phyloP scores from a whole-genome alignment of 2,888 invertebrate genomes.

The Smittia aterrima region DNA sequence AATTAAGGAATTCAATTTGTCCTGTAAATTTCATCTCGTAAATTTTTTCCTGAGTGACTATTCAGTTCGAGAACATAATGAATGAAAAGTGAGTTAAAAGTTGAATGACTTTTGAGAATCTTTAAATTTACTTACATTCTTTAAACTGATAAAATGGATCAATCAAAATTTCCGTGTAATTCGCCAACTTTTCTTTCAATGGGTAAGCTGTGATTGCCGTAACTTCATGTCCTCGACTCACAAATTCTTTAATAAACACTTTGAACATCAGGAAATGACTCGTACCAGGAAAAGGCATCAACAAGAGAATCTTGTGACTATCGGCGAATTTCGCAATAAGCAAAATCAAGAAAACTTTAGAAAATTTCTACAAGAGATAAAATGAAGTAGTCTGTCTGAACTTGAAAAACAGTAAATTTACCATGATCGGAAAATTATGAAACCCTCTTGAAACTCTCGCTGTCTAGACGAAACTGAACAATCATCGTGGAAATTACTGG shows the following conservation, averaged over 20 bases:
- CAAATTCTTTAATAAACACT: constrained; percentile 51
- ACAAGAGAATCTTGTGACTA: constrained; percentile 48
- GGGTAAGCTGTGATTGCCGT: constrained; percentile 36
- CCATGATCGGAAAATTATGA: too few relatives aligned
- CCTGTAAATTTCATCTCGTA: too few relatives aligned
- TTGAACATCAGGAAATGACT: constrained; percentile 54
- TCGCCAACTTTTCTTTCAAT: constrained; percentile 45
- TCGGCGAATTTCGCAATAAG: background rate
- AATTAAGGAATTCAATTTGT: too few relatives aligned
- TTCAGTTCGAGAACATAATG: background rate
- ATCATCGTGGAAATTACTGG: too few relatives aligned
- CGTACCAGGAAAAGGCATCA: constrained; percentile 53
- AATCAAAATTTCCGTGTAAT: constrained; percentile 52
- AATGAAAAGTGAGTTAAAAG: background rate
- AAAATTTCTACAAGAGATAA: too few relatives aligned
- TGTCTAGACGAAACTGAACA: too few relatives aligned
- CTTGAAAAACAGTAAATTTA: too few relatives aligned
- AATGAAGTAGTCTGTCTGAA: too few relatives aligned
- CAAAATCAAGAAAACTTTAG: too few relatives aligned
- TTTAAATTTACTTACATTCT: background rate
- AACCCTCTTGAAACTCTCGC: too few relatives aligned
- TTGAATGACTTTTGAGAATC: too few relatives aligned
- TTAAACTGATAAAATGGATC: constrained; percentile 46
- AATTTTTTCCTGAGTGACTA: constrained; percentile 47
- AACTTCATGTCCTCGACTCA: constrained; percentile 55